Evolutionary conservation across 1,140 invertebrate species (phyloP).

Genomic region (Lerema accius): DNA sequence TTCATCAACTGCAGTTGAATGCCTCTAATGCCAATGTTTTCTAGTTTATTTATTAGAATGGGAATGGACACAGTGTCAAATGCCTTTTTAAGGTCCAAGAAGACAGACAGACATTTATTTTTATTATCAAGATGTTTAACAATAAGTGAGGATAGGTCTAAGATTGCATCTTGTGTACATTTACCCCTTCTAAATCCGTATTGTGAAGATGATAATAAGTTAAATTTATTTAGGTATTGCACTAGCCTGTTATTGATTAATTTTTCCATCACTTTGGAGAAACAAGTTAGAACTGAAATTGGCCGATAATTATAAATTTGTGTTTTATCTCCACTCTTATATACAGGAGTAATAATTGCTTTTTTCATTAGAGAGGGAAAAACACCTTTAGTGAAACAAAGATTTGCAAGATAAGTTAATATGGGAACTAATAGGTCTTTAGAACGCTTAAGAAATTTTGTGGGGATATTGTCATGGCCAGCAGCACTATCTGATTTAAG

Average conservation of each 20-base stretch:
- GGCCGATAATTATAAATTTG: not conserved
- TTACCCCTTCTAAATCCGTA: not conserved
- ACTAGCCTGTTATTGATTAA: not conserved
- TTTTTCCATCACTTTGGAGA: conserved; percentile 1
- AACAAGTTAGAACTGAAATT: not conserved
- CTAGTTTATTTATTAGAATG: not conserved
- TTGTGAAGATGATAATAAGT: not conserved
- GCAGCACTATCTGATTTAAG: not conserved
- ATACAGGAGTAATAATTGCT: not conserved
- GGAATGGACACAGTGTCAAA: not conserved
- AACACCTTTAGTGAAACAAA: not conserved
- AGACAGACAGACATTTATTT: not conserved
- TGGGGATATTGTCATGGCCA: not conserved
- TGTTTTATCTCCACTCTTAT: not conserved
- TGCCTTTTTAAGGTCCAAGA: not conserved
- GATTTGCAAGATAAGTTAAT: not conserved
- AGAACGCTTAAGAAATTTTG: not conserved
- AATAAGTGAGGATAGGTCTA: not conserved
- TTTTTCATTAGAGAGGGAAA: not conserved
- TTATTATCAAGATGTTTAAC: not conserved
- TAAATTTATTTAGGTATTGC: not conserved
- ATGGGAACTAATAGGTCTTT: not conserved
- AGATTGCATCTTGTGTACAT: not conserved
- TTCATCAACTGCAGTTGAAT: too few species aligned
- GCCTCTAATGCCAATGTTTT: not conserved